A percentile compares a stretch with the other conserved stretches of the same genome.
phyloP scores from a whole-genome alignment of 2,797 vertebrate species.

The Mus spretus region DNA sequence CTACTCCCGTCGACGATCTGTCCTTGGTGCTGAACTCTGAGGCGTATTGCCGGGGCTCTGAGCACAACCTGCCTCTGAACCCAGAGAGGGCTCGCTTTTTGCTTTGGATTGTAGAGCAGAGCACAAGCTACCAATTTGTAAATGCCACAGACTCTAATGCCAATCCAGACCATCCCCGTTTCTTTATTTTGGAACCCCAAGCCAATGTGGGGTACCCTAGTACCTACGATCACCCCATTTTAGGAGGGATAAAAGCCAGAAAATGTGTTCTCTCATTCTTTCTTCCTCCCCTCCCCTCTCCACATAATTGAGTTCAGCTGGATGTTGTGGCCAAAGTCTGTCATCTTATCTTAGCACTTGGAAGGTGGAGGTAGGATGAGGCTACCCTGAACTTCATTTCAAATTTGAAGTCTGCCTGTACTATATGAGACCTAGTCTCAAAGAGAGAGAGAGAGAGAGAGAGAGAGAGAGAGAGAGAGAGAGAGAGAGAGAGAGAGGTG shows the following conservation, averaged over 20 bases:
- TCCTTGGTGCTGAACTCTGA: slow-evolving; percentile 82
- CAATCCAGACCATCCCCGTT: not conserved
- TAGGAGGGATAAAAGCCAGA: not conserved
- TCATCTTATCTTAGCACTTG: not conserved
- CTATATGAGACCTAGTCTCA: not conserved
- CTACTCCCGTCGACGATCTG: slow-evolving; percentile 25
- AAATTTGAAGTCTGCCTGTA: not conserved
- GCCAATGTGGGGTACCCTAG: not conserved
- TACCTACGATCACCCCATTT: not conserved
- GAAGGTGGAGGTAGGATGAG: not conserved
- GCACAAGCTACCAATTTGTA: not conserved
- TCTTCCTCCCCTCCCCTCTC: not conserved
- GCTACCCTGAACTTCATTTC: not conserved
- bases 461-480: not conserved
- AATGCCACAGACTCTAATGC: not conserved
- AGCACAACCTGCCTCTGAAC: not conserved
- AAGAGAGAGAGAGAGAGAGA: not conserved
- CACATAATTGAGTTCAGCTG: not conserved
- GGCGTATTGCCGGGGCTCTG: accelerated
- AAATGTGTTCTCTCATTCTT: not conserved
- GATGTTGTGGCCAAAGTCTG: not conserved
- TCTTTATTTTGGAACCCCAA: not conserved
- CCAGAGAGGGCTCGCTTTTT: slow-evolving; percentile 37
- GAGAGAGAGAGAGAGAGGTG: too few species aligned
- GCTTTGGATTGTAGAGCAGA: slow-evolving; percentile 51